A percentile compares a stretch with the other conserved stretches of the same genome.
These are phyloP conservation scores for Crypturellus undulatus DNA, from an alignment of 2,113 vertebrate species.

Conservation along the genomic window DNA sequence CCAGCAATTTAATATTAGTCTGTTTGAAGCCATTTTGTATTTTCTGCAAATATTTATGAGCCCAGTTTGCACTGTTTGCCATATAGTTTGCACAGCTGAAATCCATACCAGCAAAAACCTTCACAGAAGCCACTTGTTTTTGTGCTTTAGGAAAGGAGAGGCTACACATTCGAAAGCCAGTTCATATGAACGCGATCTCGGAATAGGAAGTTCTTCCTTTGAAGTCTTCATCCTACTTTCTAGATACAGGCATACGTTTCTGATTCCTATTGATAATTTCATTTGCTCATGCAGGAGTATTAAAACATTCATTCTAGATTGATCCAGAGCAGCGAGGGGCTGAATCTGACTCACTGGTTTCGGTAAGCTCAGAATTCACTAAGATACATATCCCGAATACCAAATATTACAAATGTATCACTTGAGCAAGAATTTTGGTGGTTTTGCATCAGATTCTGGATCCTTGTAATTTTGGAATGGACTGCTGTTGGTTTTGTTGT, in stretches of 20 bases:
- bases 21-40: slow-evolving; percentile 23
- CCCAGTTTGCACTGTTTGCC: background rate
- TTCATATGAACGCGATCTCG: background rate
- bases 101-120: background rate
- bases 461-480: background rate
- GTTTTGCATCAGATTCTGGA: background rate
- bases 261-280: background rate
- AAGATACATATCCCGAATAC: background rate
- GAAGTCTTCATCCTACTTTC: background rate
- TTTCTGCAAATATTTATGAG: slow-evolving; percentile 35
- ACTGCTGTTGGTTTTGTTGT: background rate
- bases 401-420: background rate
- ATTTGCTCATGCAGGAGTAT: background rate
- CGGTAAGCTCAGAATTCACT: background rate
- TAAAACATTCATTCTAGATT: background rate
- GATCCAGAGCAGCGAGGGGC: background rate
- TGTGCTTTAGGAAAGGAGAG: background rate
- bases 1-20: background rate
- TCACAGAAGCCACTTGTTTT: slow-evolving; percentile 7
- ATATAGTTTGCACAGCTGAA: slow-evolving; percentile 29
- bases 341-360: background rate
- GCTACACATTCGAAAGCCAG: background rate
- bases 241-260: background rate
- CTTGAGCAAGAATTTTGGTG: background rate
- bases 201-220: slow-evolving; percentile 39